These are phyloP conservation scores for Eulemur coronatus DNA, from an alignment of 2,797 vertebrate species.

Conservation along the genomic window DNA sequence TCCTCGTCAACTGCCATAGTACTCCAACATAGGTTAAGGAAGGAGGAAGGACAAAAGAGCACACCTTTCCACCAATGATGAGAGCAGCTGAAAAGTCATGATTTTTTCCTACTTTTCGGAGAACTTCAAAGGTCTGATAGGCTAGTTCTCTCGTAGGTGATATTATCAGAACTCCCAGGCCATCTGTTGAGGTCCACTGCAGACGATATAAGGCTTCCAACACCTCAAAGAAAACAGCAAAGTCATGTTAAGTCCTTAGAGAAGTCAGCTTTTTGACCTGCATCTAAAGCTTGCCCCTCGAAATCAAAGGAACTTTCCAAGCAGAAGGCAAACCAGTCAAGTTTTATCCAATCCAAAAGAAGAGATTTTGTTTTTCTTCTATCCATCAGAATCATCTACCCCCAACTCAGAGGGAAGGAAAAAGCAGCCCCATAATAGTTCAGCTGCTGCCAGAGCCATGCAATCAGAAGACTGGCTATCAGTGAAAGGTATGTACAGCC, in stretches of 20 bases:
- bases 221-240: slow-evolving; percentile 82
- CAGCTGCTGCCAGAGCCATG: neutral
- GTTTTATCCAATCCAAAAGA: neutral
- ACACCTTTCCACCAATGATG: slow-evolving; percentile 95
- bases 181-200: slow-evolving; percentile 95
- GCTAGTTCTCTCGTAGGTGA: slow-evolving; percentile 97
- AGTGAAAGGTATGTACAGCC: neutral
- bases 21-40: neutral
- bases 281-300: neutral
- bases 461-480: neutral
- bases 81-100: slow-evolving; percentile 98
- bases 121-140: slow-evolving; percentile 96
- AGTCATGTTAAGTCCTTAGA: neutral
- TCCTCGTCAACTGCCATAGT: neutral
- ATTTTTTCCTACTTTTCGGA: slow-evolving; percentile 95
- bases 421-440: neutral
- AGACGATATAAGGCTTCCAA: slow-evolving; percentile 94
- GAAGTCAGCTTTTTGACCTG: neutral
- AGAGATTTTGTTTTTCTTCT: neutral
- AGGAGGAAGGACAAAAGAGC: slow-evolving; percentile 15
- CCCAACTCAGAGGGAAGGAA: neutral
- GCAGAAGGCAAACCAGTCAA: neutral
- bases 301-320: slow-evolving; percentile 6
- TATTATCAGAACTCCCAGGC: slow-evolving; percentile 94
- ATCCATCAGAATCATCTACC: neutral